Conservation (phyloP, 2,113 vertebrate species). For the Columba livia region DNA sequence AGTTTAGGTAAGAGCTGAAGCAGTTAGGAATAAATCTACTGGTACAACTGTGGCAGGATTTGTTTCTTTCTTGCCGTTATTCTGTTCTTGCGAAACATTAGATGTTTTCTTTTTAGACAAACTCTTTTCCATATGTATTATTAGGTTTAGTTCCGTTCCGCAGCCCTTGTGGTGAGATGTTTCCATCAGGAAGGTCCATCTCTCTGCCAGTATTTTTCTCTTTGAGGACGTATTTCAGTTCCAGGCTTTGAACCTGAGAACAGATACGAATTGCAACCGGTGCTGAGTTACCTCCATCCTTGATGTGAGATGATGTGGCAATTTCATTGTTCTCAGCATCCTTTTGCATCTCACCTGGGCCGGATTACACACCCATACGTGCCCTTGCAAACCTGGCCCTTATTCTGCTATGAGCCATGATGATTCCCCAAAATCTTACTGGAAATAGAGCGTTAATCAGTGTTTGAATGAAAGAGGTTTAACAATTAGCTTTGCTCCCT, state of each 20-base stretch:
- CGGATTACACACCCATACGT: rapidly evolving
- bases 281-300: neutral
- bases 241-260: neutral
- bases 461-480: neutral
- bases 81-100: neutral
- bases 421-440: neutral
- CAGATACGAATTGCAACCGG: rapidly evolving
- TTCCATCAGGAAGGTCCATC: neutral
- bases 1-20: neutral
- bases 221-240: neutral
- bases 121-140: neutral
- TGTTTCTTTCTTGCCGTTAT: neutral
- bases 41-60: neutral
- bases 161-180: neutral
- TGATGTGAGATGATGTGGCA: neutral
- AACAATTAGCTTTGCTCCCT: neutral
- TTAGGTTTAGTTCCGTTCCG: neutral
- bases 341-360: neutral
- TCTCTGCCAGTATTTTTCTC: neutral
- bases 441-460: neutral
- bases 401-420: neutral
- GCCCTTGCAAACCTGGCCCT: neutral
- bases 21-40: neutral
- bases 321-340: neutral
- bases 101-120: neutral